These are phyloP conservation scores for Engystomops pustulosus DNA, from an alignment of 2,113 vertebrate genomes.

Conservation along the genomic window DNA sequence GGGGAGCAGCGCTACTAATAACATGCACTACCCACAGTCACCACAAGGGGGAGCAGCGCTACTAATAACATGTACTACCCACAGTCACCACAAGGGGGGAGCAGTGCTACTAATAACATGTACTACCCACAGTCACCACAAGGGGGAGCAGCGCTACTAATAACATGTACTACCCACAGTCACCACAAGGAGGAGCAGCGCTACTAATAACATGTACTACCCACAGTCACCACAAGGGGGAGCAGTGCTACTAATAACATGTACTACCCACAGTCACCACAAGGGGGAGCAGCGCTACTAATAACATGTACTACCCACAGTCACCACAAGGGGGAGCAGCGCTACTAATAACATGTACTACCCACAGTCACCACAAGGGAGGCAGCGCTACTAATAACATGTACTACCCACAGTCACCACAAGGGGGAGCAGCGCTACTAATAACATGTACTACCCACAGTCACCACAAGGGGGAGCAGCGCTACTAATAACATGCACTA, in stretches of 20 bases:
- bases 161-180: neutral
- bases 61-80: too few relatives aligned
- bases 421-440: conserved; percentile 6
- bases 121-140: too few relatives aligned
- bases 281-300: neutral
- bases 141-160: neutral
- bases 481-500: too few relatives aligned
- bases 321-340: neutral
- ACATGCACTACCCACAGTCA: conserved; percentile 11
- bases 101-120: neutral
- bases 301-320: too few relatives aligned
- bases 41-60: neutral
- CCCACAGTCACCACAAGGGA: neutral
- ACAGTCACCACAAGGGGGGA: too few relatives aligned
- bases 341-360: neutral
- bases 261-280: too few relatives aligned
- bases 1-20: neutral
- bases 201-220: neutral
- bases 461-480: too few relatives aligned
- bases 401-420: conserved; percentile 10
- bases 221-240: conserved; percentile 11
- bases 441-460: too few relatives aligned
- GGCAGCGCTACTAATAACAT: neutral
- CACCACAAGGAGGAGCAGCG: neutral
- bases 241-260: neutral